A percentile compares a stretch with the other conserved stretches of the same genome.
These are phyloP conservation scores for Acleris sparsana DNA, from an alignment of 2,888 invertebrate species.

Conservation along the genomic window DNA sequence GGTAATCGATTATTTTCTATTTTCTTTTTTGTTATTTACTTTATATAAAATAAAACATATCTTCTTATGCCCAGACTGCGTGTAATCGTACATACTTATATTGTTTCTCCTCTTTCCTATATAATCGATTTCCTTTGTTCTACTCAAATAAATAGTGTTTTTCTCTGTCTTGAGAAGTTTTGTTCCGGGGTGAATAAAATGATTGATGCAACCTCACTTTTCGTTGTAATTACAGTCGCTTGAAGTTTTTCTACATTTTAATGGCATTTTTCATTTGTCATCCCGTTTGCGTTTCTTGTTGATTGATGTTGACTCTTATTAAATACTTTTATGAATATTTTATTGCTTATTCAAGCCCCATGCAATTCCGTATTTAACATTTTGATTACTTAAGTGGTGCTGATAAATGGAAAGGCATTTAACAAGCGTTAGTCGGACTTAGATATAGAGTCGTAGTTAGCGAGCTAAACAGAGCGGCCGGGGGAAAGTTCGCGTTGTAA, in stretches of 20 bases:
- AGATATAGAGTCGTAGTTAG: slow-evolving; percentile 8
- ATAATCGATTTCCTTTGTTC: too few relatives aligned
- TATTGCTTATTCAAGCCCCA: slow-evolving; percentile 29
- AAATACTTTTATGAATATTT: slow-evolving; percentile 43
- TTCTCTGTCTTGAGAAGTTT: too few relatives aligned
- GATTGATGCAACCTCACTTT: slow-evolving; percentile 69
- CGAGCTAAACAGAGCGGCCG: slow-evolving; percentile 61
- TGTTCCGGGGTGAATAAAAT: slow-evolving; percentile 36
- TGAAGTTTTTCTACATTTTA: slow-evolving; percentile 60
- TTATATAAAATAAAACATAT: too few relatives aligned
- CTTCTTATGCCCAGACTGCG: too few relatives aligned
- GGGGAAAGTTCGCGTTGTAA: slow-evolving; percentile 59
- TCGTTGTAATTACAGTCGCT: slow-evolving; percentile 61
- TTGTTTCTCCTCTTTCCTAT: too few relatives aligned
- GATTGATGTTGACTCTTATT: slow-evolving; percentile 75
- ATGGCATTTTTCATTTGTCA: slow-evolving; percentile 70
- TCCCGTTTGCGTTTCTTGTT: slow-evolving; percentile 53
- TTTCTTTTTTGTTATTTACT: too few relatives aligned
- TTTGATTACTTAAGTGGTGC: slow-evolving; percentile 19
- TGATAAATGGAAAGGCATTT: slow-evolving; percentile 19
- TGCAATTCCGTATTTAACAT: slow-evolving; percentile 27
- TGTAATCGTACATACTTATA: too few relatives aligned
- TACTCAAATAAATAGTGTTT: too few relatives aligned
- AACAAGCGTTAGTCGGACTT: slow-evolving; percentile 12
- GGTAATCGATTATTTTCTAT: too few relatives aligned